phyloP scores from a whole-genome alignment of 2,888 invertebrate genomes.

The Cyaniris semiargus region DNA sequence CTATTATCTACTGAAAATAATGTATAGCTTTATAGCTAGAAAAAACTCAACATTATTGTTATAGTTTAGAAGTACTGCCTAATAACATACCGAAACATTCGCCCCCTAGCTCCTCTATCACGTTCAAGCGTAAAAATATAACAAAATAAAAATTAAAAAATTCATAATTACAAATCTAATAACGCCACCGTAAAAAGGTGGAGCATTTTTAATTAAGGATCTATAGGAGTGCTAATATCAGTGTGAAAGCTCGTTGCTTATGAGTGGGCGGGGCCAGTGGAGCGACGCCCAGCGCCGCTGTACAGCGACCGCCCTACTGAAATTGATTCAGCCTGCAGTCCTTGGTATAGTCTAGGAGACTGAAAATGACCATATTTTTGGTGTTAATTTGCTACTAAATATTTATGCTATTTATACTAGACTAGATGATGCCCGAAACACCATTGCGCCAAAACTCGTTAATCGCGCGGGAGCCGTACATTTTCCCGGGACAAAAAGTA shows the following conservation, averaged over 20 bases:
- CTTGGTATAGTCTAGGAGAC: slow-evolving; percentile 20
- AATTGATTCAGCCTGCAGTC: slow-evolving; percentile 31
- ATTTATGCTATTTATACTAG: too few species aligned
- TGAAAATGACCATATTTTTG: background rate
- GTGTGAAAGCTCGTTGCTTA: slow-evolving; percentile 45
- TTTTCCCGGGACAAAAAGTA: too few species aligned
- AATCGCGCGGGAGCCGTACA: too few species aligned
- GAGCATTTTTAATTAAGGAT: slow-evolving; percentile 50
- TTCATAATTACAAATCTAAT: slow-evolving; percentile 9
- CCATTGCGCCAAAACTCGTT: too few species aligned
- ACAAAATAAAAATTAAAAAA: background rate
- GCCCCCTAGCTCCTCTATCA: background rate
- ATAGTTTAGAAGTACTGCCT: too few species aligned
- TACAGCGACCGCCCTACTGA: slow-evolving; percentile 65
- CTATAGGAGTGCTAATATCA: slow-evolving; percentile 39
- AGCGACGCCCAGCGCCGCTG: slow-evolving; percentile 73
- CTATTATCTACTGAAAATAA: too few species aligned
- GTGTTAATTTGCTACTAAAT: background rate
- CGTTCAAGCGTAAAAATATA: background rate
- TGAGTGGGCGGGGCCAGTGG: slow-evolving; percentile 59
- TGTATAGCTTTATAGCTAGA: too few species aligned
- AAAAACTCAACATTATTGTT: too few species aligned
- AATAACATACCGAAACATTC: too few species aligned
- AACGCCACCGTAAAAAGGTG: background rate
- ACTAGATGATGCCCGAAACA: too few species aligned